Evolutionary conservation across 1,140 invertebrate species (phyloP).

Genomic region (Anoplophora glabripennis): DNA sequence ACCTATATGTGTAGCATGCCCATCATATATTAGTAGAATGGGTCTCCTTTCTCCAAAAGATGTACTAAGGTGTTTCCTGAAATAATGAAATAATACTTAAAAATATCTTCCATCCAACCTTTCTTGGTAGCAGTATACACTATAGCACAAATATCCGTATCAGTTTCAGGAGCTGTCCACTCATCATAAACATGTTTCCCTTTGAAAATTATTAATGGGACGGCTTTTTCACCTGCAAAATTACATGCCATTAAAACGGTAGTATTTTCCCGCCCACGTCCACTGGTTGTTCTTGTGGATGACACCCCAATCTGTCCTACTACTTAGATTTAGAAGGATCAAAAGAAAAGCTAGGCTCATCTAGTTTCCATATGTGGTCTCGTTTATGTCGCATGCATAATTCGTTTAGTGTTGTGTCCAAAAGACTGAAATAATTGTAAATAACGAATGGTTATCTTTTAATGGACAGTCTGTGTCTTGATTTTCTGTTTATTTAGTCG

Average conservation of each 20-base stretch:
- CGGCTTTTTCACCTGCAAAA: not conserved
- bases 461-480: no score
- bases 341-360: no score
- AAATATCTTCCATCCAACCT: not conserved
- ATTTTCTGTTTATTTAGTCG: no score
- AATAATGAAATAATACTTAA: not conserved
- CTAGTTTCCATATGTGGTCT: no score
- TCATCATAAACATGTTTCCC: not conserved
- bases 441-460: no score
- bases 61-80: not conserved
- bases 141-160: not conserved
- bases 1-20: not conserved
- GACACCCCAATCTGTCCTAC: not conserved
- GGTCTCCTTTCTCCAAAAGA: not conserved
- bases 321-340: no score
- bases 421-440: no score
- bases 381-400: no score
- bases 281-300: not conserved
- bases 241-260: constrained; percentile 5
- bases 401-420: no score
- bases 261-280: not conserved
- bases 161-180: not conserved
- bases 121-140: not conserved
- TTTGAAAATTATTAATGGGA: not conserved
- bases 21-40: not conserved